These are phyloP conservation scores for Lepidotrigona ventralis DNA, from an alignment of 1,140 invertebrate species.

Conservation along the genomic window DNA sequence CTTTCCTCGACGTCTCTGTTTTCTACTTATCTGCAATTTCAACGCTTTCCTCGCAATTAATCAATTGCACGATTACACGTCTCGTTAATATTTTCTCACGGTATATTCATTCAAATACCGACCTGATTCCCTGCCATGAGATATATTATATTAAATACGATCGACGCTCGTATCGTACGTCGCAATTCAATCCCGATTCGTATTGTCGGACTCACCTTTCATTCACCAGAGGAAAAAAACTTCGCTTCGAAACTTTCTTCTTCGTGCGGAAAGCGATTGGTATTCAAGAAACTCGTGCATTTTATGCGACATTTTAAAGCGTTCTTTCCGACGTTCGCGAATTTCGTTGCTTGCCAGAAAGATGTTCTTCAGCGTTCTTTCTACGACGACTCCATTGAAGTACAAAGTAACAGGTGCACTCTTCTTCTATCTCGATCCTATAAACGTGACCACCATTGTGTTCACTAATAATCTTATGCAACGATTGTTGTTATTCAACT, in stretches of 20 bases:
- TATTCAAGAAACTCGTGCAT: constrained; percentile 48
- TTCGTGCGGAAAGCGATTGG: constrained; percentile 41
- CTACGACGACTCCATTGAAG: not conserved
- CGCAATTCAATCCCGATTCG: too few species aligned
- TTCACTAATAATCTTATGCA: not conserved
- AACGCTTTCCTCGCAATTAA: not conserved
- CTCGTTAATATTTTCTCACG: not conserved
- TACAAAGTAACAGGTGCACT: not conserved
- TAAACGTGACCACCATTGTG: not conserved
- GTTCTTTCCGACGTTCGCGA: constrained; percentile 18
- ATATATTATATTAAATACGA: not conserved
- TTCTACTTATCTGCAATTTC: not conserved
- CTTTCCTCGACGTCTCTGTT: constrained; percentile 1
- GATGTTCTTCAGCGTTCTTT: not conserved
- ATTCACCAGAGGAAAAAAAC: constrained; percentile 26
- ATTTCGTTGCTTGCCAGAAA: constrained; percentile 31
- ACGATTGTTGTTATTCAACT: constrained; percentile 25
- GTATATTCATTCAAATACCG: not conserved
- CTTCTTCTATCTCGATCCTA: not conserved
- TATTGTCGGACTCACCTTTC: not conserved
- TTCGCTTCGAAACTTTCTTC: constrained; percentile 54
- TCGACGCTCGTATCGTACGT: not conserved
- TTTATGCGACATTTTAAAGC: constrained; percentile 51
- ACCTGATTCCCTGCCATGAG: not conserved
- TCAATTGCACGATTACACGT: not conserved